phyloP scores from a whole-genome alignment of 2,888 invertebrate species.

The Tethea ocularis region DNA sequence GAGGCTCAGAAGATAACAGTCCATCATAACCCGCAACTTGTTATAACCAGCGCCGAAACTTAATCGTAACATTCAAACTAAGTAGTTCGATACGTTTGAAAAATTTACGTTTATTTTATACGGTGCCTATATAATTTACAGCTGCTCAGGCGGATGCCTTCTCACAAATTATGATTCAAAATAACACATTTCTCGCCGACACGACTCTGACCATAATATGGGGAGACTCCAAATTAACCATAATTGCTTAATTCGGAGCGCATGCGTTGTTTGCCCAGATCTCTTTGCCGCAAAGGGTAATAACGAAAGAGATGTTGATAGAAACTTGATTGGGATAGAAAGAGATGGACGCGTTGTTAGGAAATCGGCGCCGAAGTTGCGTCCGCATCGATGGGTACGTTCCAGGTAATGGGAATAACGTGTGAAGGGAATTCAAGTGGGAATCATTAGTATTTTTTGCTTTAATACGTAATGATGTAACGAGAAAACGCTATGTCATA shows the following conservation, averaged over 20 bases:
- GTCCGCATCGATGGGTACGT: conserved; percentile 54
- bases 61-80: conserved; percentile 32
- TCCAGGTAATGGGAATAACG: conserved; percentile 74
- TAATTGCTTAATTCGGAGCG: conserved; percentile 83
- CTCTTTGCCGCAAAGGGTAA: conserved; percentile 57
- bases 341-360: conserved; percentile 44
- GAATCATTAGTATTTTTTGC: conserved; percentile 71
- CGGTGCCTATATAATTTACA: conserved; percentile 73
- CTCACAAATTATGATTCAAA: conserved; percentile 82
- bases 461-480: conserved; percentile 53
- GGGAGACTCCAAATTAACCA: conserved; percentile 81
- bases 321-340: conserved; percentile 27
- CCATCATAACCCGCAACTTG: conserved; percentile 2
- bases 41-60: conserved; percentile 12
- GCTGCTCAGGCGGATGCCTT: conserved; percentile 80
- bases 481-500: conserved; percentile 48
- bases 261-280: conserved; percentile 68
- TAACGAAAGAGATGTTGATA: conserved; percentile 47
- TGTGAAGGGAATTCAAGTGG: conserved; percentile 72
- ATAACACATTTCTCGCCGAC: conserved; percentile 79
- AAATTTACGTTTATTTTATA: conserved; percentile 59
- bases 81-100: conserved; percentile 37
- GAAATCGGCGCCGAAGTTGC: conserved; percentile 36
- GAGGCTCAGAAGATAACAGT: no score
- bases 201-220: conserved; percentile 72